A percentile compares a stretch with the other conserved stretches of the same genome.
These are phyloP conservation scores for Ammospiza nelsoni DNA, from an alignment of 2,113 vertebrate genomes.

Conservation along the genomic window DNA sequence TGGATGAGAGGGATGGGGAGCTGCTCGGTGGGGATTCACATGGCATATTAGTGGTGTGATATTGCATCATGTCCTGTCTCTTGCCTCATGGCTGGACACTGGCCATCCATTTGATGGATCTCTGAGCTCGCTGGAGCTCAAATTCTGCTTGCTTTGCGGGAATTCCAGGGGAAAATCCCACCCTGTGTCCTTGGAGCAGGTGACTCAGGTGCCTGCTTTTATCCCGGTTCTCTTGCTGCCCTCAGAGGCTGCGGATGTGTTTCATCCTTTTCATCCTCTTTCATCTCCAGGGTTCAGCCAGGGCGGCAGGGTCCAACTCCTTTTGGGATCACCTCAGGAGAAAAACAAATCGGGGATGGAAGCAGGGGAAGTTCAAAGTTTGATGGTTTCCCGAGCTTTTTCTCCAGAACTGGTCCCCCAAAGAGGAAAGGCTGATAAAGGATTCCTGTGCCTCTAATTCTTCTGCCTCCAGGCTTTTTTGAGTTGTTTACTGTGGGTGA, in stretches of 20 bases:
- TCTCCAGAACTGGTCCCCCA: background rate
- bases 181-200: background rate
- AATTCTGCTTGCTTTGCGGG: fast-evolving
- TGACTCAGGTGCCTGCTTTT: background rate
- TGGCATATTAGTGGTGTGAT: background rate
- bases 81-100: background rate
- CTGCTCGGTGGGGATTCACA: background rate
- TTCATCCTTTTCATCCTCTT: fast-evolving
- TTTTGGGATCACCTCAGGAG: background rate
- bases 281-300: fast-evolving
- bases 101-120: background rate
- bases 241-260: fast-evolving
- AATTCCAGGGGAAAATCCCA: background rate
- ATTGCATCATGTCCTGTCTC: fast-evolving
- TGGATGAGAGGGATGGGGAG: too few relatives aligned
- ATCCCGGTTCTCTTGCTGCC: fast-evolving
- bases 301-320: background rate
- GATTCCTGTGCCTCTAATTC: background rate
- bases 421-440: background rate
- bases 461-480: background rate
- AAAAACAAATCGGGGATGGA: fast-evolving
- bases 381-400: background rate
- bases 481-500: background rate
- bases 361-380: background rate
- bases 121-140: background rate